phyloP scores from a whole-genome alignment of 2,888 invertebrate genomes.

The Pandemis heparana region DNA sequence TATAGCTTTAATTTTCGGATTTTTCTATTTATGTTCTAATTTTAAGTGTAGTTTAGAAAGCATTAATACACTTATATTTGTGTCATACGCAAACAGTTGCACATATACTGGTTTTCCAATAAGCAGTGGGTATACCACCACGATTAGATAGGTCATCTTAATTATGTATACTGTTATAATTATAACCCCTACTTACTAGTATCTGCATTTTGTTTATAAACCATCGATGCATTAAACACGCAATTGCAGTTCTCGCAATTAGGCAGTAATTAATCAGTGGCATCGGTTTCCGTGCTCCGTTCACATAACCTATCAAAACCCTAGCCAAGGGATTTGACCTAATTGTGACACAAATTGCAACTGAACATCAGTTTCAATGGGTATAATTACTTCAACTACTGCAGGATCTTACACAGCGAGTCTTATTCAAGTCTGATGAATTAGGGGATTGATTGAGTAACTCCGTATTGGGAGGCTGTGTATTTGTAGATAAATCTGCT shows the following conservation, averaged over 20 bases:
- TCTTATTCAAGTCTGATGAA: neutral
- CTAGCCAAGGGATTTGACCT: slow-evolving; percentile 4
- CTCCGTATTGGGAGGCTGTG: neutral
- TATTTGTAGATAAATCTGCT: neutral
- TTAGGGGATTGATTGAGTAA: neutral
- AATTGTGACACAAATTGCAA: neutral
- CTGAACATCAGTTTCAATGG: slow-evolving; percentile 10
- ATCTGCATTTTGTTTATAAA: too few species aligned
- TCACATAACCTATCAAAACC: neutral
- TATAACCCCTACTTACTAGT: too few species aligned
- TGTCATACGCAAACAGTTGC: too few species aligned
- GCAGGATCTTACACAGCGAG: neutral
- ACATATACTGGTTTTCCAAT: too few species aligned
- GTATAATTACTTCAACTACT: neutral
- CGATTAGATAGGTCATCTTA: too few species aligned
- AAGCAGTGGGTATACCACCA: too few species aligned
- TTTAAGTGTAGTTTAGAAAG: too few species aligned
- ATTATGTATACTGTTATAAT: too few species aligned
- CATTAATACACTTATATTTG: too few species aligned
- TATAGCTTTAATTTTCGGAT: too few species aligned
- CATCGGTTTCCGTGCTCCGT: neutral
- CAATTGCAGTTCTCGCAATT: neutral
- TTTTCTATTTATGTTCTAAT: too few species aligned
- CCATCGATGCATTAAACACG: neutral
- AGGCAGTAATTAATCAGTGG: slow-evolving; percentile 1